Percentiles rank a stretch among this genome's conserved stretches.
phyloP scores from a whole-genome alignment of 1,140 invertebrate species.

The Trachymyrmex cornetzi region DNA sequence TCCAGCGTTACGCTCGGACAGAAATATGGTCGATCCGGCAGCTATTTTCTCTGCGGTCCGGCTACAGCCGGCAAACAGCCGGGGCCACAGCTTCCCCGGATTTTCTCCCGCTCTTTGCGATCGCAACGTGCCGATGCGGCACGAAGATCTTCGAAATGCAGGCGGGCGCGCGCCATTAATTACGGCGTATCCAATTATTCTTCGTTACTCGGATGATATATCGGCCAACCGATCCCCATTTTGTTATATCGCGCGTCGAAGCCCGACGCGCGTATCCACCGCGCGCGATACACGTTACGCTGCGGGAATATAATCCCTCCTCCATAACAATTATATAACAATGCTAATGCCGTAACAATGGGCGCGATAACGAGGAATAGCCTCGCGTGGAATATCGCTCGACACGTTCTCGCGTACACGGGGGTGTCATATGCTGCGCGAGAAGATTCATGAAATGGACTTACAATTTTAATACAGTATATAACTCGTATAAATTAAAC shows the following conservation, averaged over 20 bases:
- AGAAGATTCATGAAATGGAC: background rate
- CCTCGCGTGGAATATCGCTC: conserved; percentile 31
- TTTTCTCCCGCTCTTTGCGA: conserved; percentile 28
- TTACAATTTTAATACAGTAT: background rate
- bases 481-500: background rate
- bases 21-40: conserved; percentile 61
- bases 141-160: conserved; percentile 44
- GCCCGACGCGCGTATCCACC: conserved; percentile 20
- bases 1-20: conserved; percentile 49
- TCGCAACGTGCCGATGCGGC: conserved; percentile 15
- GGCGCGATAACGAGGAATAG: conserved; percentile 51
- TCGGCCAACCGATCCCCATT: conserved; percentile 49
- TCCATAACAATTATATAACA: conserved; percentile 56
- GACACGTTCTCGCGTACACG: conserved; percentile 9
- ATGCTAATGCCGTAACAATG: conserved; percentile 59
- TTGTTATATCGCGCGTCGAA: conserved; percentile 49
- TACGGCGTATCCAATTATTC: conserved; percentile 61
- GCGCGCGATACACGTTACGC: conserved; percentile 18
- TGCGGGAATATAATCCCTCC: conserved; percentile 32
- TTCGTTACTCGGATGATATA: conserved; percentile 55
- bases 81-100: background rate
- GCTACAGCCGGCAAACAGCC: background rate
- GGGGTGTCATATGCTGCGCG: background rate
- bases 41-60: conserved; percentile 60
- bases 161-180: conserved; percentile 46